phyloP scores from a whole-genome alignment of 2,797 vertebrate genomes.

The Myotis myotis region DNA sequence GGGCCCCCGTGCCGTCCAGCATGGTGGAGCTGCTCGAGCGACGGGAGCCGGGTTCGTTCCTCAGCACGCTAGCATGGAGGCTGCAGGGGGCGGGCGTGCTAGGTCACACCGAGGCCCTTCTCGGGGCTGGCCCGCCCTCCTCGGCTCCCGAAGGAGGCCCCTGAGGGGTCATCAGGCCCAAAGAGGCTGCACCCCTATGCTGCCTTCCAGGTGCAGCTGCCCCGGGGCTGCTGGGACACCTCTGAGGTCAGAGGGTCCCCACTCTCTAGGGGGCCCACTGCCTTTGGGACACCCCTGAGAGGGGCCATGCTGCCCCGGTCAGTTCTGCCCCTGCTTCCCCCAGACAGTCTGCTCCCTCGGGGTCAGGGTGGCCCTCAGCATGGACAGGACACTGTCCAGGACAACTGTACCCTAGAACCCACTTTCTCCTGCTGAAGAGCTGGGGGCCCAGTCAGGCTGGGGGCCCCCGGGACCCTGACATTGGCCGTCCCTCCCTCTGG shows the following conservation, averaged over 20 bases:
- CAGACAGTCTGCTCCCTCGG: not conserved
- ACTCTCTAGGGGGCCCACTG: not conserved
- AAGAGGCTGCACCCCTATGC: not conserved
- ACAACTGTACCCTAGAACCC: not conserved
- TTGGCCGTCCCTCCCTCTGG: not conserved
- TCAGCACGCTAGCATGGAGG: constrained; percentile 93
- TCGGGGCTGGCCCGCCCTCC: not conserved
- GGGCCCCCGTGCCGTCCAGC: constrained; percentile 87
- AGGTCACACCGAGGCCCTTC: not conserved
- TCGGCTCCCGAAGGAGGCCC: not conserved
- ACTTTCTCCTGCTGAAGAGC: not conserved
- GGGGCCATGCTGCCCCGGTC: not conserved
- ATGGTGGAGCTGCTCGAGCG: constrained; percentile 92
- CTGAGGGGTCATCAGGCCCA: not conserved
- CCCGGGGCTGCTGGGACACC: not conserved
- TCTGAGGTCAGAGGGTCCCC: not conserved
- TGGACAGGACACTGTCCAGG: not conserved
- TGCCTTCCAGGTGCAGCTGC: not conserved
- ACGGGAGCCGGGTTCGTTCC: constrained; percentile 88
- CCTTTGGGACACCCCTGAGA: not conserved
- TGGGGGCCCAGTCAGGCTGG: not conserved
- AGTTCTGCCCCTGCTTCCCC: not conserved
- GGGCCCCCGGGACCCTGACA: not conserved
- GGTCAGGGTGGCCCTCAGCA: not conserved
- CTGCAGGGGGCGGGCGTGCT: constrained; percentile 67